Base-by-base conservation (phyloP, 2,888 invertebrate genomes). In the Ophioninae sp. region DNA sequence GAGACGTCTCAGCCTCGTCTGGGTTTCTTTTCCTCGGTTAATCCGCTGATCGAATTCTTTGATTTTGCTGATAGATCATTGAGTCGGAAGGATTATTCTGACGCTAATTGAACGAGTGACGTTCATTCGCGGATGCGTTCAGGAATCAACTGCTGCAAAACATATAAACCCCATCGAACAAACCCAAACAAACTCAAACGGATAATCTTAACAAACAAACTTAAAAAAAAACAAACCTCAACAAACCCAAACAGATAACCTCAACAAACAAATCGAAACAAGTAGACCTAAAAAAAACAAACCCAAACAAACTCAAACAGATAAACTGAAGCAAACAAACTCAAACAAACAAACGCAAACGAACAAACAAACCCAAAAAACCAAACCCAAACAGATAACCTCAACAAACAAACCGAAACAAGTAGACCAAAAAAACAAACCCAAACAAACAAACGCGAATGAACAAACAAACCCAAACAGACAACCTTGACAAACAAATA, bases 91-190 rank as follows among this genome's bases (percentile, higher is more conserved):
- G 17, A 44, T 22, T n/a, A 20, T 39, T 44, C 59, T 76, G 79
- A 83, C 68, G 58, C 61, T 80, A 71, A 85, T 82, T 68, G 79
- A 83, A 73, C 78, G 61, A 74, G 30, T 30, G 30, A 13, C 30
- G 7, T 30, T 63, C 6, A 64, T 64, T 10, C 41, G 17, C 41
- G 41, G 17, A 17, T 41, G 17, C 64, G 22, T 22, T n/a, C 20
- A 59, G 8, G 59, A 8, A 59, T 59, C 59, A 51, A 51, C 13
- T 13, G 17, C 17, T 51, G n/a, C 30, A 1, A 30, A 30, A 30
- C 30, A 30, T 2, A 30, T 3, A 3, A 30, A 30, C 30, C 30
- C 30, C 30, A 30, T 2, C 3, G 3, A 30, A 3, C 30, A 30
- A 30, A 6, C 13, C 7, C 8, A 20, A n/a, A 3, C 9, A 59